Percentiles rank a stretch among this genome's conserved stretches.
These are phyloP conservation scores for Turnix velox DNA, from an alignment of 2,113 vertebrate species.

Conservation along the genomic window DNA sequence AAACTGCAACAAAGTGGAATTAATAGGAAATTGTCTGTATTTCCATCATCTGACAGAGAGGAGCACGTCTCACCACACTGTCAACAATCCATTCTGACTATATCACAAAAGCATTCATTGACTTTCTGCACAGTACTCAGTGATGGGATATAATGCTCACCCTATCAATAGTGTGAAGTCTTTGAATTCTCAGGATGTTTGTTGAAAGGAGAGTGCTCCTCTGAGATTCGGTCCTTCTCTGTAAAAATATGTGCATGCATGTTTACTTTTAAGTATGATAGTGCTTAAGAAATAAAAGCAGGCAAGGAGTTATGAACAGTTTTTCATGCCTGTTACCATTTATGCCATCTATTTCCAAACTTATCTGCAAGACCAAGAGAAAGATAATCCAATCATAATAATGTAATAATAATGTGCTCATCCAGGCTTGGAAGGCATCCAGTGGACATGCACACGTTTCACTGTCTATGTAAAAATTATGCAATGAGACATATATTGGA, in stretches of 20 bases:
- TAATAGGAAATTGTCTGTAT: neutral
- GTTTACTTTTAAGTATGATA: neutral
- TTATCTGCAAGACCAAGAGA: neutral
- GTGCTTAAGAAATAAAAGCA: neutral
- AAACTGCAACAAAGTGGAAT: neutral
- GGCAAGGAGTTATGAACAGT: neutral
- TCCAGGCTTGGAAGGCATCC: neutral
- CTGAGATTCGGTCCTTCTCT: neutral
- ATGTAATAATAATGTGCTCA: no score
- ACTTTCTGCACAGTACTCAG: neutral
- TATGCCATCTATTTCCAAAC: neutral
- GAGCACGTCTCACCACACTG: neutral
- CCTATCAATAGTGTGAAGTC: neutral
- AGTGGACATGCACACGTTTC: neutral
- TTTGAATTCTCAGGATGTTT: neutral
- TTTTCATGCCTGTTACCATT: neutral
- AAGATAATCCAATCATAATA: neutral
- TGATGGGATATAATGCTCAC: neutral
- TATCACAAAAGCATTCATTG: fast-evolving
- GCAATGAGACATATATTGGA: neutral
- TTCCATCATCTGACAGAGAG: neutral
- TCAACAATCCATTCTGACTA: neutral
- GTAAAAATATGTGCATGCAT: neutral
- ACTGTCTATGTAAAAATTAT: neutral
- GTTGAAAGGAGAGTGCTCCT: neutral